A percentile compares a stretch with the other conserved stretches of the same genome.
phyloP scores from a whole-genome alignment of 2,113 vertebrate species.

The Periophthalmodon schlosseri region DNA sequence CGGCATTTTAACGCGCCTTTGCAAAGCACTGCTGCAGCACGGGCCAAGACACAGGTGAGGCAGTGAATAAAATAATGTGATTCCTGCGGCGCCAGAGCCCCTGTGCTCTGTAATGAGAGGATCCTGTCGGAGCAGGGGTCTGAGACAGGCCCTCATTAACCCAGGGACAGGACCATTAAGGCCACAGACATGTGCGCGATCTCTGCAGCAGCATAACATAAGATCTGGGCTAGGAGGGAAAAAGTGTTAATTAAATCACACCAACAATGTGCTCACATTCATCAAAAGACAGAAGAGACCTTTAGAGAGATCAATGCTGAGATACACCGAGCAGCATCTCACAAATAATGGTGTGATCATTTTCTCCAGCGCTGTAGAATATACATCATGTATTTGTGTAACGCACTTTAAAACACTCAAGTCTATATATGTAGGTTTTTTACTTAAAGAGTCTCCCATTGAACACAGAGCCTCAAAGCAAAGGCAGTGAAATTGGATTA shows the following conservation, averaged over 20 bases:
- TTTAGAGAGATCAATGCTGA: not conserved
- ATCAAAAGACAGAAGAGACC: slow-evolving; percentile 13
- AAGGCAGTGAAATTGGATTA: not conserved
- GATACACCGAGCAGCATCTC: not conserved
- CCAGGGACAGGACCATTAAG: slow-evolving; percentile 58
- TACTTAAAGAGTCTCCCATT: not conserved
- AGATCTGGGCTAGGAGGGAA: slow-evolving; percentile 36
- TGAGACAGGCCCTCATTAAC: slow-evolving; percentile 69
- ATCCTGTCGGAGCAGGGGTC: slow-evolving; percentile 54
- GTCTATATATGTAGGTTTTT: not conserved
- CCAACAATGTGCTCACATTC: slow-evolving; percentile 27
- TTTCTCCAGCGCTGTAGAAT: not conserved
- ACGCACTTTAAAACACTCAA: not conserved
- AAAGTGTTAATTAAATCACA: slow-evolving; percentile 51
- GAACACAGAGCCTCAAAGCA: not conserved
- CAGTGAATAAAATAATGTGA: slow-evolving; percentile 50
- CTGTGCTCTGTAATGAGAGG: slow-evolving; percentile 65
- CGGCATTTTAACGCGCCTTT: slow-evolving; percentile 37
- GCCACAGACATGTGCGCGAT: slow-evolving; percentile 47
- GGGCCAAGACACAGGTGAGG: slow-evolving; percentile 48
- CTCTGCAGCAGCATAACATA: slow-evolving; percentile 37
- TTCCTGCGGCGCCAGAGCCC: slow-evolving; percentile 51
- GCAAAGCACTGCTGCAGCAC: slow-evolving; percentile 24
- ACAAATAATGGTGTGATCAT: not conserved
- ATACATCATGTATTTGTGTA: not conserved